These are phyloP conservation scores for Motacilla tschutschensis DNA, from an alignment of 2,113 vertebrate genomes.

Conservation along the genomic window DNA sequence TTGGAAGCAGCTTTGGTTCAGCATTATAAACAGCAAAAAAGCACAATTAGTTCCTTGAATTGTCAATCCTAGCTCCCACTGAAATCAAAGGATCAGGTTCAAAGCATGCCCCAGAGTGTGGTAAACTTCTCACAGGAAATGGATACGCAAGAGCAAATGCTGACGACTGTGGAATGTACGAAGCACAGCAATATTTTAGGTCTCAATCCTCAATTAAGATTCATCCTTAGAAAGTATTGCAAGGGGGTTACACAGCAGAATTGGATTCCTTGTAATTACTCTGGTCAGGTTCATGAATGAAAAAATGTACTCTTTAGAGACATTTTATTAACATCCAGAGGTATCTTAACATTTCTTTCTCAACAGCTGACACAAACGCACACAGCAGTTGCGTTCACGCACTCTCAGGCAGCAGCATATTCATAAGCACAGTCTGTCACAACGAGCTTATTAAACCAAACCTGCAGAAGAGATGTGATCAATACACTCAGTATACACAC, in stretches of 20 bases:
- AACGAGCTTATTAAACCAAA: slow-evolving; percentile 4
- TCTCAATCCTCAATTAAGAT: slow-evolving; percentile 25
- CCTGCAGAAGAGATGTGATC: not conserved
- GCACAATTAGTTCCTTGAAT: slow-evolving; percentile 23
- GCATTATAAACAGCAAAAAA: slow-evolving; percentile 10
- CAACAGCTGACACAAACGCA: not conserved
- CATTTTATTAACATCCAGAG: slow-evolving; percentile 6
- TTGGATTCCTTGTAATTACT: slow-evolving; percentile 38
- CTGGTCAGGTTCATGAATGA: slow-evolving; percentile 23
- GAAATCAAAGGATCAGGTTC: slow-evolving; percentile 52
- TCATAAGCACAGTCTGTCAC: not conserved
- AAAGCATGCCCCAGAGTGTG: slow-evolving; percentile 28
- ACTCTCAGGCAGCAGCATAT: not conserved
- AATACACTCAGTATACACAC: not conserved
- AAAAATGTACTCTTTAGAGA: slow-evolving; percentile 15
- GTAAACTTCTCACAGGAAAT: slow-evolving; percentile 55
- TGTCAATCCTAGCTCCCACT: not conserved
- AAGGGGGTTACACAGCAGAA: slow-evolving; percentile 31
- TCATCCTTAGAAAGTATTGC: slow-evolving; percentile 11
- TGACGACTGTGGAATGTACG: slow-evolving; percentile 20
- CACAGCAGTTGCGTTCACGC: rapidly evolving
- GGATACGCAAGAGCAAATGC: slow-evolving; percentile 16
- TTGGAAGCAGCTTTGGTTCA: slow-evolving; percentile 14
- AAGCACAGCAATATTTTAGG: slow-evolving; percentile 35
- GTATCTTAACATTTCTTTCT: not conserved